Evolutionary conservation across 2,888 invertebrate species (phyloP), one percentile per base, ranked within the genome.

Genomic region (Gibbula magus): DNA sequence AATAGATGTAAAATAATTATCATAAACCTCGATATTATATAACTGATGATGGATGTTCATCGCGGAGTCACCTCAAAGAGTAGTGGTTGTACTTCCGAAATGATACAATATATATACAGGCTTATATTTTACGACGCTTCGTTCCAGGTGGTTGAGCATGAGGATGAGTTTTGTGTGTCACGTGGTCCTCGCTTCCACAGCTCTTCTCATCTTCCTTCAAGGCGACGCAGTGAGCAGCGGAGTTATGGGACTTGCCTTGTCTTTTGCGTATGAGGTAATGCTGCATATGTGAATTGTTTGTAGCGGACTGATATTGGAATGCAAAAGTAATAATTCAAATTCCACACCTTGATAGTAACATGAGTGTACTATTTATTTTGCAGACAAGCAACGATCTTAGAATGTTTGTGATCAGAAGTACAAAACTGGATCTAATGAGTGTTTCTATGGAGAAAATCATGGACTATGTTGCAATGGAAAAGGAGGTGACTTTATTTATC

Each of bases 221-320:
- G 53, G 53, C 8, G 32, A 53, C n/a, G 32, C 54, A 20, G 53
- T 75, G 20, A 75, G 35, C 39, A 54, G 54, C 18, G 75, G 75
- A 7, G 75, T 75, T 29, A 75, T 75, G 75, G 75, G 75, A 7
- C 56, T 75, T 54, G 75, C 75, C 8, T 13, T 75, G 32, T 32
- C 35, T 5, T 75, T 75, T 75, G 56, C 56, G 7, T 32, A 56
- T 32, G 75, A 75, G 56, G 75, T 75, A 51, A 45, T 10, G 5
- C 4, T 45, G 5, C 45, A 45, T 13, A 35, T 8, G 35, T 35
- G n/a, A n/a, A n/a, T n/a, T n/a, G n/a, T n/a, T n/a, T n/a, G n/a
- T n/a, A 70, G 20, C 45, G 56, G 25, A 56, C 56, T 56, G 13
- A 56, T 25, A 56, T 56, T 35, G 35, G 7, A 3, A 35, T 7